Conservation (phyloP, 2,797 vertebrate genomes). For the Miopithecus talapoin region DNA sequence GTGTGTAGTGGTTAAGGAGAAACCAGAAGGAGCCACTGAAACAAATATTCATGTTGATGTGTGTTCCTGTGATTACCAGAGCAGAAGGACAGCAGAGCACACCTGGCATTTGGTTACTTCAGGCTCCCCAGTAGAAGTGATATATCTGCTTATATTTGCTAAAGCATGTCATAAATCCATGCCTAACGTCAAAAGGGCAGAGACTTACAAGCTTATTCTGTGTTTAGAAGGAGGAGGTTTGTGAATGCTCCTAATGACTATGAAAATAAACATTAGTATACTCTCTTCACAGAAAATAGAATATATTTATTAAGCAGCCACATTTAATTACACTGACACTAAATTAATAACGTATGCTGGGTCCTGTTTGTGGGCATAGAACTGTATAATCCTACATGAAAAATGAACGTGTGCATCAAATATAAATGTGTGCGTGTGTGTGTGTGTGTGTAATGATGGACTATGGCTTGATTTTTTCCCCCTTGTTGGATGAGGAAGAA, state of each 20-base stretch:
- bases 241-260: not conserved
- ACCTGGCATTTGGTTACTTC: not conserved
- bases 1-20: not conserved
- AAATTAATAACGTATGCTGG: not conserved
- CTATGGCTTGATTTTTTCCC: not conserved
- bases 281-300: not conserved
- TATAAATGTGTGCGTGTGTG: not conserved
- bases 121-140: not conserved
- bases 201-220: not conserved
- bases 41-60: not conserved
- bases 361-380: not conserved
- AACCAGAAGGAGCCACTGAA: not conserved
- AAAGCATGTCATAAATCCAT: not conserved
- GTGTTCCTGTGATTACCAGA: fast-evolving
- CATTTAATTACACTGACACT: slow-evolving; percentile 39
- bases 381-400: not conserved
- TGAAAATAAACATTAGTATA: not conserved
- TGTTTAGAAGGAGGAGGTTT: not conserved
- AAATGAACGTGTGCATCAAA: not conserved
- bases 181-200: not conserved
- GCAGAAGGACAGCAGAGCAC: no score
- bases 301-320: slow-evolving; percentile 31
- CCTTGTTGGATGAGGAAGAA: not conserved
- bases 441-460: not conserved
- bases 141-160: not conserved